Conservation (phyloP, 2,113 vertebrate species). For the Ceyx melanurus region DNA sequence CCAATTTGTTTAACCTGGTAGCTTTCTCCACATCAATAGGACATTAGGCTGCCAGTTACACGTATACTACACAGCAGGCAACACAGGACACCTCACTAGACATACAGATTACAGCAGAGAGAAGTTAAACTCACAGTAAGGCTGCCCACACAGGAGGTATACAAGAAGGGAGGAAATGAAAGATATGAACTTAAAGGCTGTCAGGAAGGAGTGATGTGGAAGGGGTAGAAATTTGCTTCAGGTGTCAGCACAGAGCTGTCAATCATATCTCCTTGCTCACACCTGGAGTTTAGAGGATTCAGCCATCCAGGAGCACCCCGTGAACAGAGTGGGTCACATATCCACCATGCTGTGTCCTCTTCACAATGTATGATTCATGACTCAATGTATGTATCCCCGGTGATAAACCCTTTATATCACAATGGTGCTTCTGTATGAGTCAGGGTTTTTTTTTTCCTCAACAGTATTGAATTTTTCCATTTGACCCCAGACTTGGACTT, state of each 20-base stretch:
- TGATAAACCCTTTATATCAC: neutral
- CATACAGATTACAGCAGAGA: neutral
- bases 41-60: neutral
- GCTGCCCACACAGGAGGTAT: neutral
- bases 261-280: neutral
- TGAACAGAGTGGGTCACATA: neutral
- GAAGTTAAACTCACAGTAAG: neutral
- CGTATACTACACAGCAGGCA: neutral
- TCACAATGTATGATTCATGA: neutral
- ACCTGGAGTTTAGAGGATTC: neutral
- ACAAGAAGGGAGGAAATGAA: neutral
- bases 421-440: fast-evolving
- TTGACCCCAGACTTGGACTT: neutral
- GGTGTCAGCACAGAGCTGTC: neutral
- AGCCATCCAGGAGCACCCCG: neutral
- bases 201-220: neutral
- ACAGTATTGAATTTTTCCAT: neutral
- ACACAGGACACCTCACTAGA: neutral
- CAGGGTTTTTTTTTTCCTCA: neutral
- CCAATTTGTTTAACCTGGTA: neutral
- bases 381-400: neutral
- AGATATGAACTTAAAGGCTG: neutral
- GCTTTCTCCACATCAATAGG: neutral
- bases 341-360: fast-evolving
- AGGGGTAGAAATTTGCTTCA: neutral